Evolutionary conservation across 1,140 invertebrate genomes (phyloP), one percentile per base, ranked within the genome.

Genomic region (Tyrophagus putrescentiae): DNA sequence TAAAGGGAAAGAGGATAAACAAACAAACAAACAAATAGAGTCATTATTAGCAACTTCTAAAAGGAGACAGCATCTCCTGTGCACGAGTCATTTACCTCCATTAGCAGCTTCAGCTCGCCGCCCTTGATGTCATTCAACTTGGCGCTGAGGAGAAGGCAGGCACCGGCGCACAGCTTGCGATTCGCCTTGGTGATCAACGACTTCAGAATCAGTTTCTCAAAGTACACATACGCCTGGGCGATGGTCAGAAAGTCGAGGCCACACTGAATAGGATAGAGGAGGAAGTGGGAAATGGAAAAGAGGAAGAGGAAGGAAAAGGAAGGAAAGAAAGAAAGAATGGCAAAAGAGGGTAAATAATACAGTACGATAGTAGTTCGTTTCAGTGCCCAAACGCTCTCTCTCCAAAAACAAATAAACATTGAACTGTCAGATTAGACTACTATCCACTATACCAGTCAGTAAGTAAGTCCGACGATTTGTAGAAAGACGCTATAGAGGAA

Each of bases 221-320:
- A 97, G 72, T 93, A 96, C 28, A 97, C 92, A 72, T 96, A 96
- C 0, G 91, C 85, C 75, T 93, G 89, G 32, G 92, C 91, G 28
- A 96, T 87, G 9, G 87, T 92, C 61, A 95, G 74, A 39, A 94
- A 74, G 75, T 97, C 92, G 63, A 84, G 77, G 63, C 82, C 83
- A 67, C 81, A 83, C 70, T 76, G 21, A 18, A 65, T 50, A 60
- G 29, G 27, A 61, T 28, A 62, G 59, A 31, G 31, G 27, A 54
- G 27, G 34, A 54, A 32, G 18, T 54, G 1, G 1, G 11, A 50
- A 11, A 48, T 33, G 39, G 25, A 33, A 9, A n/a, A n/a, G n/a
- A n/a, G n/a, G n/a, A n/a, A n/a, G n/a, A n/a, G n/a, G n/a, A n/a
- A n/a, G n/a, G n/a, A n/a, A n/a, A n/a, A n/a, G n/a, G n/a, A n/a